Percentiles rank a stretch among this genome's conserved stretches.
phyloP scores from a whole-genome alignment of 2,113 vertebrate genomes.

The Ceyx cyanopectus region DNA sequence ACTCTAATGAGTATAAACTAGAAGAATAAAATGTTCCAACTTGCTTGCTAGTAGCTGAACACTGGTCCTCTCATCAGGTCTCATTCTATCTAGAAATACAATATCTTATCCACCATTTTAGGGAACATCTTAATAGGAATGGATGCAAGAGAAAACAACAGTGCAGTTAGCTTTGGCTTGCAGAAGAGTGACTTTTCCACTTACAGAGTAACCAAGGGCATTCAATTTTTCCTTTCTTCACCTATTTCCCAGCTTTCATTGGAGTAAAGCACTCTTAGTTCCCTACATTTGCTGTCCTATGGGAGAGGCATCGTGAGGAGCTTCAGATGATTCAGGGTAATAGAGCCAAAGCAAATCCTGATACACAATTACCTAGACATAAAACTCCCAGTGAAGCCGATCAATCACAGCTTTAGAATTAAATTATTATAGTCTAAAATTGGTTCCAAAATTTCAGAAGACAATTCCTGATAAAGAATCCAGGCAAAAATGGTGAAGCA shows the following conservation, averaged over 20 bases:
- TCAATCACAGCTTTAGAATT: neutral
- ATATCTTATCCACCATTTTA: neutral
- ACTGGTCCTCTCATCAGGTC: neutral
- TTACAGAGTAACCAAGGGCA: neutral
- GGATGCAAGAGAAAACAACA: neutral
- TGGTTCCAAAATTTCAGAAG: neutral
- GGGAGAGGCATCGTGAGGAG: neutral
- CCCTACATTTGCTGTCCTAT: neutral
- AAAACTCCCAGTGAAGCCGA: neutral
- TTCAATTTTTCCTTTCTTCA: neutral
- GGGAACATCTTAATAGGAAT: neutral
- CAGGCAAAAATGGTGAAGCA: conserved; percentile 26
- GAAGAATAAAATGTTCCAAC: neutral
- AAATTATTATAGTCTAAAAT: neutral
- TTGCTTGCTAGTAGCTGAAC: neutral
- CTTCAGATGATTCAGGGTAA: neutral
- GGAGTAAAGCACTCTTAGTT: neutral
- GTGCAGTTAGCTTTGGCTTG: neutral
- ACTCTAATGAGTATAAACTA: neutral
- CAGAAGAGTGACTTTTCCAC: neutral
- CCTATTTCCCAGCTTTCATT: neutral
- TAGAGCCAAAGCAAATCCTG: neutral
- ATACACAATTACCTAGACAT: neutral
- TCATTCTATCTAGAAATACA: neutral
- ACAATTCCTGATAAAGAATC: conserved; percentile 43